Evolutionary conservation across 2,888 invertebrate species (phyloP).

Genomic region (Trypoxylon attenuatum): DNA sequence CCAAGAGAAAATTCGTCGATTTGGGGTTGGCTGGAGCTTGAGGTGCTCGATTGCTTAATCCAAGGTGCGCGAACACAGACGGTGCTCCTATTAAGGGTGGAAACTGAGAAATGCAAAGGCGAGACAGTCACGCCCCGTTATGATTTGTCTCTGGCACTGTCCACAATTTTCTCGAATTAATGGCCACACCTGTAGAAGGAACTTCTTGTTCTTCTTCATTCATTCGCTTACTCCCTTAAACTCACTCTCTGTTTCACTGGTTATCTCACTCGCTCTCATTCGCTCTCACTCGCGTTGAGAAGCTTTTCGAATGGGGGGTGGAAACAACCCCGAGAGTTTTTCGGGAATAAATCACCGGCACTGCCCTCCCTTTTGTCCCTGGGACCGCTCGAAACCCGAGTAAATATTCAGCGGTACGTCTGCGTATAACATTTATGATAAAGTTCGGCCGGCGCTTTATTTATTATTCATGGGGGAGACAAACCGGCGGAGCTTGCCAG

Average conservation of each 20-base stretch:
- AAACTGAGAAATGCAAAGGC: constrained; percentile 15
- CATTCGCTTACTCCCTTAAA: background rate
- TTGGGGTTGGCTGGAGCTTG: constrained; percentile 8
- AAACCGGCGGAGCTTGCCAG: background rate
- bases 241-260: background rate
- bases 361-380: constrained; percentile 35
- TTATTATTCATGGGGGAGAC: constrained; percentile 58
- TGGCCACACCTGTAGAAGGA: constrained; percentile 47
- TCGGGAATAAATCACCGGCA: constrained; percentile 45
- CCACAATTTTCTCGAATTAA: constrained; percentile 47
- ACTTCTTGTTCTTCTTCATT: constrained; percentile 25
- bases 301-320: constrained; percentile 13
- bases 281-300: background rate
- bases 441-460: constrained; percentile 56
- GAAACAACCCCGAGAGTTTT: constrained; percentile 22
- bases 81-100: background rate
- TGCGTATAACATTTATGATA: constrained; percentile 61
- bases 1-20: constrained; percentile 3
- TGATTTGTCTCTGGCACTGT: constrained; percentile 47
- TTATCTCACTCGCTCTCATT: background rate
- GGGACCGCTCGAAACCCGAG: constrained; percentile 34
- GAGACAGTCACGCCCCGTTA: constrained; percentile 19
- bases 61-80: background rate
- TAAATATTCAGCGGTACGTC: constrained; percentile 59
- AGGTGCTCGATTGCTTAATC: constrained; percentile 22